Evolutionary conservation across 2,797 vertebrate species (phyloP).

Genomic region (Rhabdomys pumilio): DNA sequence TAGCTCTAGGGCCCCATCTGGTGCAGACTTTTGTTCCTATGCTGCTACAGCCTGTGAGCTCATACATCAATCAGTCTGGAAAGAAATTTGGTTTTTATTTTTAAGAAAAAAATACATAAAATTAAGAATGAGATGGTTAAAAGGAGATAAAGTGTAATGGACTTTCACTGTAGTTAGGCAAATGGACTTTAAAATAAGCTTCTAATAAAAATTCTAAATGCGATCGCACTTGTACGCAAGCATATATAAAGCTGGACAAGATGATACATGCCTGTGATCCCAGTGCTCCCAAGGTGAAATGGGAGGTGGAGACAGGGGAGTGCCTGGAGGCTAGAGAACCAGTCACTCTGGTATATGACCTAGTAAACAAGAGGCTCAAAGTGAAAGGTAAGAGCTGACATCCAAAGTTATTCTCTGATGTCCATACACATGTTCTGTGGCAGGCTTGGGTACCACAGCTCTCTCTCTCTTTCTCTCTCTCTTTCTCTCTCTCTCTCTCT

Average conservation of each 20-base stretch:
- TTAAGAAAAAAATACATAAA: not conserved
- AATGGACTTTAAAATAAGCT: not conserved
- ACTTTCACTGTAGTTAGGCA: not conserved
- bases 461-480: too few relatives aligned
- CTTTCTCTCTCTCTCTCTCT: too few relatives aligned
- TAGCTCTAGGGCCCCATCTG: not conserved
- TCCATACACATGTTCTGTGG: not conserved
- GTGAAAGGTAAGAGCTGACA: not conserved
- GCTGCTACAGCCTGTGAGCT: not conserved
- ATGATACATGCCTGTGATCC: not conserved
- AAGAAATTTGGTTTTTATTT: not conserved
- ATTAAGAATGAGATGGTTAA: not conserved
- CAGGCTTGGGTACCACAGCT: not conserved
- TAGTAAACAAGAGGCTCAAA: not conserved
- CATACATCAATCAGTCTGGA: not conserved
- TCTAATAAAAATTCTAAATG: constrained; percentile 9
- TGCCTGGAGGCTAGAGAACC: not conserved
- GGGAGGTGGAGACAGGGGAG: not conserved
- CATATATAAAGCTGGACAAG: not conserved
- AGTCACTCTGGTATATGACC: not conserved
- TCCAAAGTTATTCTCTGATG: not conserved
- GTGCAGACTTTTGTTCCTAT: too few relatives aligned
- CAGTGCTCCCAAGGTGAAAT: not conserved
- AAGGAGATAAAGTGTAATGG: constrained; percentile 7
- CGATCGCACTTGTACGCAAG: not conserved